A percentile compares a stretch with the other conserved stretches of the same genome.
phyloP scores from a whole-genome alignment of 2,113 vertebrate genomes.

The Istiophorus platypterus region DNA sequence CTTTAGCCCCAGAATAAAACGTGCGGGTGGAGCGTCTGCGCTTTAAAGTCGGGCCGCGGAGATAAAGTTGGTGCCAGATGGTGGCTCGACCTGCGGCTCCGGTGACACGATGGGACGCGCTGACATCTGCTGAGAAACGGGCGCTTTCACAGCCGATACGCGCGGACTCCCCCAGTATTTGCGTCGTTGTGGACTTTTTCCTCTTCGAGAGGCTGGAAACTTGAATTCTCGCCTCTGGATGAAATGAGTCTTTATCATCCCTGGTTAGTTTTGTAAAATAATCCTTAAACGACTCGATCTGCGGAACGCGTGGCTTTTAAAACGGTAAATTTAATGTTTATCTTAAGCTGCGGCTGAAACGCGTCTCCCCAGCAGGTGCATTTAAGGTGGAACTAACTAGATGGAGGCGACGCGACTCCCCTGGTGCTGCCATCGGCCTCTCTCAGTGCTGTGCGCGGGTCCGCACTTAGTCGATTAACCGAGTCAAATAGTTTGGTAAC shows the following conservation, averaged over 20 bases:
- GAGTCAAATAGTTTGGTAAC: no score
- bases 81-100: background rate
- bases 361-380: constrained; percentile 11
- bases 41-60: constrained; percentile 2
- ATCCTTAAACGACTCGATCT: background rate
- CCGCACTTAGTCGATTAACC: no score
- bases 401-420: background rate
- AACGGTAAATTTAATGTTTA: background rate
- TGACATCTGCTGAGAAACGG: fast-evolving
- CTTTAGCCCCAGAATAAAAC: fast-evolving
- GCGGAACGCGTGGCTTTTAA: background rate
- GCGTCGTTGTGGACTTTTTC: fast-evolving
- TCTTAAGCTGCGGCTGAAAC: fast-evolving
- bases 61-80: constrained; percentile 71
- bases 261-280: background rate
- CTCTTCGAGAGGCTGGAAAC: fast-evolving
- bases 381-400: constrained; percentile 35
- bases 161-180: background rate
- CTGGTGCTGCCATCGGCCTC: no score
- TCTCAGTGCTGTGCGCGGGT: no score
- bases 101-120: background rate
- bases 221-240: background rate
- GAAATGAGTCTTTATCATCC: fast-evolving
- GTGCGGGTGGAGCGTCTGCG: background rate
- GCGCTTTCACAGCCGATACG: fast-evolving